Evolutionary conservation across 2,113 vertebrate genomes (phyloP).

Genomic region (Chloebia gouldiae): DNA sequence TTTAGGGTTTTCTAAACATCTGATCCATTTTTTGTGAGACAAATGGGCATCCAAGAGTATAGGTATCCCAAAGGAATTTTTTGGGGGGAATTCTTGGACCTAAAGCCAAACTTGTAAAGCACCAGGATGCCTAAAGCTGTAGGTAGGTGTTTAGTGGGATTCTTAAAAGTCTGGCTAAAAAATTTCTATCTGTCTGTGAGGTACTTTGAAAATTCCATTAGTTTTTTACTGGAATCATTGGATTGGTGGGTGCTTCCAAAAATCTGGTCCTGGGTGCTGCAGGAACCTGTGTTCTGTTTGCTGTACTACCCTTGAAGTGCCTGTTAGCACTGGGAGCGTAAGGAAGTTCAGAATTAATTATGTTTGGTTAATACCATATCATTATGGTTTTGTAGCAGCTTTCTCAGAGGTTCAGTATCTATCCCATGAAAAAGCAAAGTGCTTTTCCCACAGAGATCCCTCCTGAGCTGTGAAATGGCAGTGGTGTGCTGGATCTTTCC

Average conservation of each 20-base stretch:
- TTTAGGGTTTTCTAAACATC: background rate
- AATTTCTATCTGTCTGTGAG: background rate
- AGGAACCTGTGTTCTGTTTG: background rate
- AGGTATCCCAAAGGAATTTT: background rate
- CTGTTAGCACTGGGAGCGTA: background rate
- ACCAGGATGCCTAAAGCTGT: background rate
- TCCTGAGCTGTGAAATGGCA: background rate
- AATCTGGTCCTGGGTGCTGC: background rate
- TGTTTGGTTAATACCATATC: background rate
- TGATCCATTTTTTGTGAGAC: background rate
- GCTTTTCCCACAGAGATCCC: background rate
- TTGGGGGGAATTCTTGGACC: background rate
- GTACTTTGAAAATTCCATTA: background rate
- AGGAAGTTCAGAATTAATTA: background rate
- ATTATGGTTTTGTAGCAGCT: constrained; percentile 18
- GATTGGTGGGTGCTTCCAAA: background rate
- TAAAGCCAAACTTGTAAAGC: background rate
- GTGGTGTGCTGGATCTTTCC: background rate
- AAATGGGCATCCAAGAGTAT: background rate
- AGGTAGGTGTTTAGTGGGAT: background rate
- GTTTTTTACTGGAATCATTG: background rate
- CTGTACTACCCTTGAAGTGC: background rate
- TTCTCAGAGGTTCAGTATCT: constrained; percentile 19
- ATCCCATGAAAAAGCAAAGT: background rate
- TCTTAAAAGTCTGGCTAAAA: background rate